phyloP scores from a whole-genome alignment of 2,797 vertebrate species.

The Ctenopoma kingsleyae region DNA sequence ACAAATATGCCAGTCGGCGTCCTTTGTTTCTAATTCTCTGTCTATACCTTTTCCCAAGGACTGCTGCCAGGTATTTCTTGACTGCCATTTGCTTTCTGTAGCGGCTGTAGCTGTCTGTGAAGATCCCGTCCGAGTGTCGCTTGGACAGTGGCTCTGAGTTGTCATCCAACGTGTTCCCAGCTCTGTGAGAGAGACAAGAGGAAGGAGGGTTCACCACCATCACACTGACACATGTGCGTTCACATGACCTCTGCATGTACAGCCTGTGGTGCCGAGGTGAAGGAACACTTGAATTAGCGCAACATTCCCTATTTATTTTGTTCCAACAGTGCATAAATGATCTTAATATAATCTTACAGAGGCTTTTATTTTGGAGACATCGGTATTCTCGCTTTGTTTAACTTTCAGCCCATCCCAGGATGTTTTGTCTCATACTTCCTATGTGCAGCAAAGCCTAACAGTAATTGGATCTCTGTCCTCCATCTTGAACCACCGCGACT shows the following conservation, averaged over 20 bases:
- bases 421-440: not conserved
- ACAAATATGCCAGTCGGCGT: slow-evolving; percentile 97
- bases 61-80: slow-evolving; percentile 98
- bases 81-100: slow-evolving; percentile 99
- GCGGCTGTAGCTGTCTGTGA: slow-evolving; percentile 99
- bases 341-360: not conserved
- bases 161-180: slow-evolving; percentile 85
- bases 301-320: not conserved
- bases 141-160: slow-evolving; percentile 94
- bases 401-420: slow-evolving; percentile 30
- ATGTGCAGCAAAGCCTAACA: slow-evolving; percentile 32
- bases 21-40: slow-evolving; percentile 99
- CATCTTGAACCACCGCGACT: slow-evolving; percentile 66
- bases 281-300: not conserved
- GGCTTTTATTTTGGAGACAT: not conserved
- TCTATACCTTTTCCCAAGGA: slow-evolving; percentile 99
- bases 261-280: slow-evolving; percentile 11
- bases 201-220: slow-evolving; percentile 28
- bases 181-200: slow-evolving; percentile 54
- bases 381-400: not conserved
- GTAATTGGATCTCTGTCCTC: slow-evolving; percentile 24
- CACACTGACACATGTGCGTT: slow-evolving; percentile 16
- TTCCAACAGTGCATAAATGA: not conserved
- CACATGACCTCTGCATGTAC: slow-evolving; percentile 28
- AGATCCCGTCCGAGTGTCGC: slow-evolving; percentile 98